These are phyloP conservation scores for Pseudorhombus dupliciocellatus DNA, from an alignment of 2,113 vertebrate genomes.

Conservation along the genomic window DNA sequence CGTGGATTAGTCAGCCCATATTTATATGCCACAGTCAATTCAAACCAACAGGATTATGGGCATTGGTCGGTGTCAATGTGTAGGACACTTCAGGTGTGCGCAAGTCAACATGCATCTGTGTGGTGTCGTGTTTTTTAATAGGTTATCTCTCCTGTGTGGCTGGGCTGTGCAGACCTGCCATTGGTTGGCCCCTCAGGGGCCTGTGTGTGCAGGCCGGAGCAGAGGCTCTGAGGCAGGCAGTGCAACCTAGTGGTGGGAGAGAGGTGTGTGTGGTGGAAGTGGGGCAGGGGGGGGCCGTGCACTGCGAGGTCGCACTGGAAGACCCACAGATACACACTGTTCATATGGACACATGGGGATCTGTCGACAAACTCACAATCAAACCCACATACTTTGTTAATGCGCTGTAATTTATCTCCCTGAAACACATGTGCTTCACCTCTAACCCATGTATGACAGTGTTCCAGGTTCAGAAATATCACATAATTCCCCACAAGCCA, in stretches of 20 bases:
- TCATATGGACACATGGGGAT: constrained; percentile 17
- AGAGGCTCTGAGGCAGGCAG: constrained; percentile 71
- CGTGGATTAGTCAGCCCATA: constrained; percentile 69
- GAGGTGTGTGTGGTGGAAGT: constrained; percentile 43
- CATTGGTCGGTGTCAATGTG: constrained; percentile 62
- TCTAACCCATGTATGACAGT: constrained; percentile 54
- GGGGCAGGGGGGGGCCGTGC: constrained; percentile 33
- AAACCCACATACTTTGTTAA: constrained; percentile 37
- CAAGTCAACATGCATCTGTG: constrained; percentile 42
- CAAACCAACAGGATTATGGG: constrained; percentile 74
- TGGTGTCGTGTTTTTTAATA: constrained; percentile 61
- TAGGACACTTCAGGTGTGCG: constrained; percentile 14
- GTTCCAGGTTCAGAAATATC: constrained; percentile 70
- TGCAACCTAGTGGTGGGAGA: constrained; percentile 80
- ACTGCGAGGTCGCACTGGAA: constrained; percentile 13
- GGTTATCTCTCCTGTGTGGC: constrained; percentile 50
- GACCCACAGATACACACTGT: constrained; percentile 31
- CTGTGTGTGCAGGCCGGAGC: constrained; percentile 41
- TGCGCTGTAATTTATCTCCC: constrained; percentile 60
- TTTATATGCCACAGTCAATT: constrained; percentile 69
- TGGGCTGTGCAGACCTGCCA: constrained; percentile 36
- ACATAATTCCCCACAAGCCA: constrained; percentile 53
- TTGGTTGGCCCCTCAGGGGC: constrained; percentile 59
- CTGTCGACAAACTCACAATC: constrained; percentile 13
- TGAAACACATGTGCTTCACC: constrained; percentile 59